These are phyloP conservation scores for Lophotriccus pileatus DNA, from an alignment of 2,797 vertebrate genomes.

Conservation along the genomic window DNA sequence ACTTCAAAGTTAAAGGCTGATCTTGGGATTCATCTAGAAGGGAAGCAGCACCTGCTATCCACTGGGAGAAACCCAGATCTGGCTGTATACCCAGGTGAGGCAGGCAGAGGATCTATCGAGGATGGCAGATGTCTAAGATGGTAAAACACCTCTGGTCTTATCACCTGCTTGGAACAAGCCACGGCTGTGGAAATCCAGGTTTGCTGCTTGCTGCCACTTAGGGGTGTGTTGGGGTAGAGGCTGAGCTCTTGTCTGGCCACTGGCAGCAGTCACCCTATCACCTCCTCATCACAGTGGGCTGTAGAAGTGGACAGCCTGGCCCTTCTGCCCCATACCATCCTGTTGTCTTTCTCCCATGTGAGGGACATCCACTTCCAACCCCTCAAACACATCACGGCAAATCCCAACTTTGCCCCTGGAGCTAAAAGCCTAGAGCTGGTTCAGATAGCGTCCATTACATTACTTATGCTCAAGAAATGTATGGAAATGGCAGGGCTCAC, in stretches of 20 bases:
- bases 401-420: fast-evolving
- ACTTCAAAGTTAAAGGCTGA: background rate
- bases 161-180: background rate
- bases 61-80: background rate
- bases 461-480: background rate
- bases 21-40: background rate
- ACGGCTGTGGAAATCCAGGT: background rate
- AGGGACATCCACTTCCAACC: background rate
- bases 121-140: background rate
- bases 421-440: background rate
- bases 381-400: background rate
- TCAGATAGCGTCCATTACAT: background rate
- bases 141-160: background rate
- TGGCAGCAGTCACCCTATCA: background rate
- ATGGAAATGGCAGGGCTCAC: background rate
- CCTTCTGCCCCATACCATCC: background rate
- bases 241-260: background rate
- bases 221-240: background rate
- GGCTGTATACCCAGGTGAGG: background rate
- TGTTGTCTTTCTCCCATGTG: background rate
- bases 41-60: background rate
- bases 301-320: background rate
- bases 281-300: background rate
- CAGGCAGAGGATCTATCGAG: background rate
- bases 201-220: background rate